A percentile compares a stretch with the other conserved stretches of the same genome.
Evolutionary conservation across 2,797 vertebrate species (phyloP).

Genomic region (Clarias laeviceps): DNA sequence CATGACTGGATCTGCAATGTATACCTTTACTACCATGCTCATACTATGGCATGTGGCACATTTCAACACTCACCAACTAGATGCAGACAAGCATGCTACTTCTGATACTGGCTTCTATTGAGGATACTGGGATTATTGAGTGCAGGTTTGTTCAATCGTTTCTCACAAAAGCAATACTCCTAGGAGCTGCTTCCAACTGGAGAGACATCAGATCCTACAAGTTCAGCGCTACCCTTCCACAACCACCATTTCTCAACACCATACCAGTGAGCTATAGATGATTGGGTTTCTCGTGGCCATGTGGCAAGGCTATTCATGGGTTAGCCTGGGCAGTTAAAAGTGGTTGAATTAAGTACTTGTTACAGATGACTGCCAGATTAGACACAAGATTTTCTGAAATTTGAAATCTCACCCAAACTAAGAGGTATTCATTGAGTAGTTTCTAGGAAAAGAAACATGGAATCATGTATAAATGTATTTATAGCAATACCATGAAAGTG

Average conservation of each 20-base stretch:
- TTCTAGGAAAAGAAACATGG: not conserved
- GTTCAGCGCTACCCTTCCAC: not conserved
- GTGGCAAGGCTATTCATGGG: not conserved
- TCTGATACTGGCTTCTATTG: not conserved
- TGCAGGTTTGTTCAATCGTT: not conserved
- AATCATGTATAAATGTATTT: no score
- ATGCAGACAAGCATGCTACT: not conserved
- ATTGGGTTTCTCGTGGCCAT: no score
- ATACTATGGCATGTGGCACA: not conserved
- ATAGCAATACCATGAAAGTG: not conserved
- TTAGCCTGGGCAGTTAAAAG: not conserved
- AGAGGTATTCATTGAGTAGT: not conserved
- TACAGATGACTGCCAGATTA: not conserved
- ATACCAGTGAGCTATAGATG: not conserved
- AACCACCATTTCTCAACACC: not conserved
- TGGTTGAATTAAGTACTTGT: not conserved
- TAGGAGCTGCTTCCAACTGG: not conserved
- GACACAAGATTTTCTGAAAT: not conserved
- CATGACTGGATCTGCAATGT: not conserved
- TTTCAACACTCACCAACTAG: not conserved
- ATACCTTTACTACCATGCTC: not conserved
- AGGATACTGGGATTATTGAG: not conserved
- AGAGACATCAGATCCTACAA: not conserved
- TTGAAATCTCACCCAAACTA: not conserved
- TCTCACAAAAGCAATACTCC: not conserved